Conservation (phyloP, 2,888 invertebrate species). For the Ctenicera cuprea region DNA sequence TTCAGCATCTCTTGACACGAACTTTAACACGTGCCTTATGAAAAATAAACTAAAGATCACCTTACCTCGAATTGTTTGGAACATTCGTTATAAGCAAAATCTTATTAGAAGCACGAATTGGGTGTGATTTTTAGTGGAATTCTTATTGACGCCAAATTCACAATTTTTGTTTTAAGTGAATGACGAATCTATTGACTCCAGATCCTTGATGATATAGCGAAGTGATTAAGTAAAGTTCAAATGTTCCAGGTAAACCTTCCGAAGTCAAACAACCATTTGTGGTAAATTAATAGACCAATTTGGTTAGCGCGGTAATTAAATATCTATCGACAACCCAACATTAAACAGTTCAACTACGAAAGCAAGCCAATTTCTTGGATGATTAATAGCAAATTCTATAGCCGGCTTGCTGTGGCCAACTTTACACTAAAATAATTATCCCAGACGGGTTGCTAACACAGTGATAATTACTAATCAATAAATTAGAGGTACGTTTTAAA, state of each 20-base stretch:
- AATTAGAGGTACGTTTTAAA: not conserved
- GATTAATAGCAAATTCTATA: constrained; percentile 12
- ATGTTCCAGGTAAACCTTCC: not conserved
- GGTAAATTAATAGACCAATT: constrained; percentile 13
- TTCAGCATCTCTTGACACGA: too few species aligned
- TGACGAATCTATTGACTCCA: too few species aligned
- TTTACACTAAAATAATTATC: constrained; percentile 15
- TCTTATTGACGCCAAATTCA: too few species aligned
- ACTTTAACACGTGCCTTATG: too few species aligned
- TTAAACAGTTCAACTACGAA: not conserved
- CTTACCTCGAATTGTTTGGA: too few species aligned
- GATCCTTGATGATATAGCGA: too few species aligned
- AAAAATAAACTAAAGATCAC: too few species aligned
- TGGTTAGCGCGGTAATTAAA: not conserved
- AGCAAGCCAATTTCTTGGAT: not conserved
- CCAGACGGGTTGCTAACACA: not conserved
- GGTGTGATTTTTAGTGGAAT: too few species aligned
- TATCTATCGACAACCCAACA: not conserved
- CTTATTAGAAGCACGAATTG: too few species aligned
- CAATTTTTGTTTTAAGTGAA: too few species aligned
- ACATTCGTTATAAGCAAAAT: too few species aligned
- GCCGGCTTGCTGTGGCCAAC: not conserved
- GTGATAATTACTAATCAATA: constrained; percentile 16
- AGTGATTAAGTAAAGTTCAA: not conserved
- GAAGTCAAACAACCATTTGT: not conserved